Percentiles rank a stretch among this genome's conserved stretches.
phyloP scores from a whole-genome alignment of 2,797 vertebrate genomes.

The Chaetodon trifasciatus region DNA sequence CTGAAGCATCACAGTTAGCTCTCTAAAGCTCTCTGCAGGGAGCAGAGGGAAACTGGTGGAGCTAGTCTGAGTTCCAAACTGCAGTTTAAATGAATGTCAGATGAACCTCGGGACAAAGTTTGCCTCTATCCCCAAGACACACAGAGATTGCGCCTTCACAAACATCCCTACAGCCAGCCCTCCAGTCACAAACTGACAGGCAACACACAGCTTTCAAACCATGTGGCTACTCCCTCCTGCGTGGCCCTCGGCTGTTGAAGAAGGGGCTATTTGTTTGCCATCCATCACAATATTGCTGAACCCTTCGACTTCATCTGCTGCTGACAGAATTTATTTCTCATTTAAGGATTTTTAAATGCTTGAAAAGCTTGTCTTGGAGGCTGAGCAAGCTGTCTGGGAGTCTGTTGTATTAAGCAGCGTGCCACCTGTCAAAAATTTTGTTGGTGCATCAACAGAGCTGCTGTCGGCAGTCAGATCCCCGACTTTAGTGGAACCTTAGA shows the following conservation, averaged over 20 bases:
- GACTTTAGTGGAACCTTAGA: slow-evolving; percentile 16
- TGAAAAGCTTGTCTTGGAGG: slow-evolving; percentile 29
- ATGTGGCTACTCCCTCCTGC: slow-evolving; percentile 31
- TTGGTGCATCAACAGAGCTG: slow-evolving; percentile 44
- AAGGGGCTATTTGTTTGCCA: slow-evolving; percentile 43
- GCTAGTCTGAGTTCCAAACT: background rate
- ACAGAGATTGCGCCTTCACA: slow-evolving; percentile 26
- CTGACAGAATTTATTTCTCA: slow-evolving; percentile 33
- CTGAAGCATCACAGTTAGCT: slow-evolving; percentile 12
- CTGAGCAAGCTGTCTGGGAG: slow-evolving; percentile 29
- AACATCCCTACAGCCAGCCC: slow-evolving; percentile 45
- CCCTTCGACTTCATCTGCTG: slow-evolving; percentile 24
- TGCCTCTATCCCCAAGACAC: background rate
- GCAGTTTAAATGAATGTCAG: slow-evolving; percentile 35
- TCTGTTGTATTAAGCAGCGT: slow-evolving; percentile 17
- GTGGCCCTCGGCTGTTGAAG: slow-evolving; percentile 1
- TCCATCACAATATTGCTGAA: slow-evolving; percentile 35
- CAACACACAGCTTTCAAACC: slow-evolving; percentile 29
- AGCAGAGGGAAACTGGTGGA: slow-evolving; percentile 2
- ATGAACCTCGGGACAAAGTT: slow-evolving; percentile 7
- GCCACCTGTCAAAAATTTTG: slow-evolving; percentile 54
- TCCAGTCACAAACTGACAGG: slow-evolving; percentile 34
- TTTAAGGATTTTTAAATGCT: slow-evolving; percentile 38
- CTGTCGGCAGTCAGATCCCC: slow-evolving; percentile 7
- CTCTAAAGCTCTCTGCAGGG: slow-evolving; percentile 32